Conservation (phyloP, 1,140 invertebrate genomes). For the Lutraria rhynchaena region DNA sequence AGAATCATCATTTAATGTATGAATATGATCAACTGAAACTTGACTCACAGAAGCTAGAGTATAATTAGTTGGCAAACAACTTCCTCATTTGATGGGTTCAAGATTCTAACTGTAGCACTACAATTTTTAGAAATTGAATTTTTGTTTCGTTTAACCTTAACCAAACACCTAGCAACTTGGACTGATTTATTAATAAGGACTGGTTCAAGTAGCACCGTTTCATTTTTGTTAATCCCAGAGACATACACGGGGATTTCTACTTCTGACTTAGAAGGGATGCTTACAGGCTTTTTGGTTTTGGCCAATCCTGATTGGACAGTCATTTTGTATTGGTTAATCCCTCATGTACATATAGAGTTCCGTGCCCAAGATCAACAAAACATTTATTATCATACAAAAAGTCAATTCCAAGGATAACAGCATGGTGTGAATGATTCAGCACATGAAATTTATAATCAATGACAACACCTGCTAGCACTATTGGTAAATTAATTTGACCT, state of each 20-base stretch:
- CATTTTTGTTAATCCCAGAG: background rate
- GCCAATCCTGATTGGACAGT: background rate
- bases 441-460: conserved; percentile 50
- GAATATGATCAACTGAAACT: too few species aligned
- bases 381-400: too few species aligned
- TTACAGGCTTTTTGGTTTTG: conserved; percentile 29
- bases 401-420: too few species aligned
- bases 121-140: background rate
- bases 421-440: too few species aligned
- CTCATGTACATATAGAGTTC: conserved; percentile 4
- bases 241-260: conserved; percentile 33
- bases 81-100: conserved; percentile 29
- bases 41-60: conserved; percentile 34
- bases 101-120: conserved; percentile 9
- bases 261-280: background rate
- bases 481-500: too few species aligned
- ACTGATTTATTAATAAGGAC: too few species aligned
- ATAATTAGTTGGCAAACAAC: conserved; percentile 31
- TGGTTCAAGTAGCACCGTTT: conserved; percentile 39
- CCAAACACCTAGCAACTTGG: too few species aligned
- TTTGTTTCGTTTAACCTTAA: background rate
- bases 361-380: too few species aligned
- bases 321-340: background rate
- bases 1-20: too few species aligned
- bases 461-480: too few species aligned